Evolutionary conservation across 2,113 vertebrate species (phyloP).

Genomic region (Falcunculus frontatus): DNA sequence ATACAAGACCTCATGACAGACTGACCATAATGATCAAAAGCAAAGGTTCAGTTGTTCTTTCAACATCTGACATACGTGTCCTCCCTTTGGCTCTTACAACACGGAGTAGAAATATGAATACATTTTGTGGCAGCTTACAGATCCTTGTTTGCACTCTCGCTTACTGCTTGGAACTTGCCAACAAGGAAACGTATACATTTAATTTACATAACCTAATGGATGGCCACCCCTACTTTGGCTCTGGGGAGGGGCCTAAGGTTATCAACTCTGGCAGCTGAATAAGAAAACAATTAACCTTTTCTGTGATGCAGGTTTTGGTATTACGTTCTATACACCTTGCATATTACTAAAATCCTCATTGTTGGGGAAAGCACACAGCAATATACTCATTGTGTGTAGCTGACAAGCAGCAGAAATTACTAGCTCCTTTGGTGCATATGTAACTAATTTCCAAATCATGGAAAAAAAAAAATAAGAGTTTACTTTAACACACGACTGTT

Average conservation of each 20-base stretch:
- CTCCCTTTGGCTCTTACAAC: slow-evolving; percentile 57
- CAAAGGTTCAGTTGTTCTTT: slow-evolving; percentile 61
- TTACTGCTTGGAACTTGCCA: slow-evolving; percentile 68
- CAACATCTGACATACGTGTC: slow-evolving; percentile 43
- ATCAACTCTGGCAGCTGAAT: slow-evolving; percentile 68
- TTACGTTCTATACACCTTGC: slow-evolving; percentile 47
- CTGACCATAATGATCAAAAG: slow-evolving; percentile 54
- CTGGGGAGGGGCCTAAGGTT: slow-evolving; percentile 34
- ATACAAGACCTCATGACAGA: slow-evolving; percentile 48
- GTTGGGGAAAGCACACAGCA: slow-evolving; percentile 76
- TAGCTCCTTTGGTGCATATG: slow-evolving; percentile 77
- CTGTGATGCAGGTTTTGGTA: slow-evolving; percentile 65
- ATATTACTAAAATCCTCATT: slow-evolving; percentile 62
- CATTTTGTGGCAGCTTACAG: slow-evolving; percentile 66
- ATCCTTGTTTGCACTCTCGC: slow-evolving; percentile 69
- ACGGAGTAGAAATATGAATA: slow-evolving; percentile 53
- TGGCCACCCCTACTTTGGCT: slow-evolving; percentile 32
- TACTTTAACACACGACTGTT: slow-evolving; percentile 73
- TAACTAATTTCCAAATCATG: slow-evolving; percentile 72
- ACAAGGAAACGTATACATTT: slow-evolving; percentile 63
- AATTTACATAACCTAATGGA: slow-evolving; percentile 54
- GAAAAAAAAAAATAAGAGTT: slow-evolving; percentile 36
- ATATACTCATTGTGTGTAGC: slow-evolving; percentile 78
- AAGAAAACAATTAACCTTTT: slow-evolving; percentile 50
- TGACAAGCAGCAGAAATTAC: slow-evolving; percentile 58